These are phyloP conservation scores for Callospermophilus lateralis DNA, from an alignment of 2,113 vertebrate genomes.

Conservation along the genomic window DNA sequence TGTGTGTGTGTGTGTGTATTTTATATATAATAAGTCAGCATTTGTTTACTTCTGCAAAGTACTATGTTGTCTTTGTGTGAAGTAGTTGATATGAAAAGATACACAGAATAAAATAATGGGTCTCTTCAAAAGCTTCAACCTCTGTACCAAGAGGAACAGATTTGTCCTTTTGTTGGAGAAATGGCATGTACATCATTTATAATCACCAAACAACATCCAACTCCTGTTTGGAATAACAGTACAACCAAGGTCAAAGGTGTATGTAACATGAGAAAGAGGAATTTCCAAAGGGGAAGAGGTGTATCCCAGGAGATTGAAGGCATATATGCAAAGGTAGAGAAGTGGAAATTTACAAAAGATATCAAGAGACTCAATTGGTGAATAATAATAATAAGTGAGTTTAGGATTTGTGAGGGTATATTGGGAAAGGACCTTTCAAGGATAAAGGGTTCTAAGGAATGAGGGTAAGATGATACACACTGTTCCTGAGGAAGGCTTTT, in stretches of 20 bases:
- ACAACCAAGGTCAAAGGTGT: background rate
- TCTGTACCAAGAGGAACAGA: background rate
- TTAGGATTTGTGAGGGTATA: background rate
- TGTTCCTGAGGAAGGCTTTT: background rate
- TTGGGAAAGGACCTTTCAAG: slow-evolving; percentile 22
- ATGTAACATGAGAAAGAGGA: background rate
- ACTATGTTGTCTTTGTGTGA: background rate
- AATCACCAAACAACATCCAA: background rate
- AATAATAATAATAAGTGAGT: slow-evolving; percentile 15
- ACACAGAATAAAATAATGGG: slow-evolving; percentile 39
- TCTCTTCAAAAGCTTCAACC: slow-evolving; percentile 7
- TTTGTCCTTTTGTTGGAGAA: background rate
- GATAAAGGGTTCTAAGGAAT: slow-evolving; percentile 45
- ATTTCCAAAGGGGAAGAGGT: slow-evolving; percentile 33
- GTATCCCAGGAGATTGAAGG: background rate
- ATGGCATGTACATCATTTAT: background rate
- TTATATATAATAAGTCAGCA: slow-evolving; percentile 33
- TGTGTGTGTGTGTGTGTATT: no score
- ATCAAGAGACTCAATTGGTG: background rate
- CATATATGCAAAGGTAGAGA: slow-evolving; percentile 1
- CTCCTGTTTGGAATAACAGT: slow-evolving; percentile 5
- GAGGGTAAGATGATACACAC: background rate
- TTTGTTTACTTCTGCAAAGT: slow-evolving; percentile 63
- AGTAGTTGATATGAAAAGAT: slow-evolving; percentile 35
- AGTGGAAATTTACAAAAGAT: background rate